Evolutionary conservation across 2,888 invertebrate species (phyloP), one percentile per base, ranked within the genome.

Genomic region (Kuschelorhynchus macadamiae): DNA sequence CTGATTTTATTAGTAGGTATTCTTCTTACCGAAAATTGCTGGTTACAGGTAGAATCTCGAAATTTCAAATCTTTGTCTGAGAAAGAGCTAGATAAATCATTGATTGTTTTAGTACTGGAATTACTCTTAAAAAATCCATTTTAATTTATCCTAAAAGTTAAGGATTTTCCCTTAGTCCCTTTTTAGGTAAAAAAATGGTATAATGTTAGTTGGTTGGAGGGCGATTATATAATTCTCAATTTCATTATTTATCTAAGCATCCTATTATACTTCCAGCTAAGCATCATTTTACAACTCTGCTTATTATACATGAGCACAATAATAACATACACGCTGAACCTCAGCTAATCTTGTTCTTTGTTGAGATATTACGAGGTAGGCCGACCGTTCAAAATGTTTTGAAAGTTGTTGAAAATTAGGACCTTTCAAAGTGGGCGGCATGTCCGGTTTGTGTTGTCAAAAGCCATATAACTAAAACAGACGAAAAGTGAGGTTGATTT

Each of bases 191-290:
- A 21, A 20, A 65, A 14, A 59, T 57, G 4, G 9, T 72, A n/a
- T n/a, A n/a, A n/a, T n/a, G n/a, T n/a, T 59, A 69, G 3, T 59
- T 65, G 18, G 71, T 72, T 12, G 73, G 72, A 2, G 73, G 71
- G 16, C 36, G 74, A 12, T 33, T 73, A 47, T 18, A 17, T 42
- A 55, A 73, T 32, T 36, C 70, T 1, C 17, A 41, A 36, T 46
- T 74, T 52, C 8, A 8, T 9, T 61, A 52, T 33, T 30, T 52
- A 30, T n/a, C 12, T 32, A 70, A 68, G 17, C 60, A 71, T 63
- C 68, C 70, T 9, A 69, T 70, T 4, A 42, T 73, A 20, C 18
- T 72, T 8, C 60, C 65, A 1, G 36, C 42, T 11, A 63, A 69
- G 32, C 69, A 71, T 59, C 47, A 39, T 12, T 59, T 74, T 39